Conservation (phyloP, 2,888 invertebrate genomes). For the Cephus rjabovi region DNA sequence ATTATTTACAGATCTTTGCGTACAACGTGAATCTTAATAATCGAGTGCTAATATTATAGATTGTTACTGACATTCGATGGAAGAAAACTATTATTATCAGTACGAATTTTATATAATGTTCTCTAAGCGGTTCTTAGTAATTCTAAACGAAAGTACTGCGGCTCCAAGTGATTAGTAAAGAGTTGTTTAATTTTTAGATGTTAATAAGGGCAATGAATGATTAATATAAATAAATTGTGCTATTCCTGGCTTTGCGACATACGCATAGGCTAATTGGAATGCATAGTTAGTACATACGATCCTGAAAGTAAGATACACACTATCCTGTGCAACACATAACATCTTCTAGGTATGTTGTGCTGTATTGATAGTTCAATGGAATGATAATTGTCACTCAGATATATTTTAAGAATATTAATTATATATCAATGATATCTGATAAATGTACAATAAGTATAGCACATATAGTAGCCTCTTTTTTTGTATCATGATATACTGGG, state of each 20-base stretch:
- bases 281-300: background rate
- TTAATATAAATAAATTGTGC: background rate
- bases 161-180: background rate
- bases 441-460: background rate
- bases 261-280: background rate
- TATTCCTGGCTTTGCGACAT: background rate
- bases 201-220: background rate
- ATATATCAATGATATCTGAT: slow-evolving; percentile 1
- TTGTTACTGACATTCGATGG: background rate
- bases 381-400: background rate
- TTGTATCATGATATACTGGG: background rate
- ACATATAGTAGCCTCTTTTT: background rate
- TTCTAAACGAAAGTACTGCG: background rate
- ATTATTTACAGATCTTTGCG: background rate
- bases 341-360: background rate
- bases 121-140: background rate
- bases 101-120: background rate
- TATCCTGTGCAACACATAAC: background rate
- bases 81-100: background rate
- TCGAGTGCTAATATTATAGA: background rate
- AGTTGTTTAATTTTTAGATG: background rate
- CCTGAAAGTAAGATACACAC: background rate
- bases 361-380: background rate
- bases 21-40: background rate
- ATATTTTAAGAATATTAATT: background rate